Conservation (phyloP, 2,113 vertebrate species). For the Sander vitreus region DNA sequence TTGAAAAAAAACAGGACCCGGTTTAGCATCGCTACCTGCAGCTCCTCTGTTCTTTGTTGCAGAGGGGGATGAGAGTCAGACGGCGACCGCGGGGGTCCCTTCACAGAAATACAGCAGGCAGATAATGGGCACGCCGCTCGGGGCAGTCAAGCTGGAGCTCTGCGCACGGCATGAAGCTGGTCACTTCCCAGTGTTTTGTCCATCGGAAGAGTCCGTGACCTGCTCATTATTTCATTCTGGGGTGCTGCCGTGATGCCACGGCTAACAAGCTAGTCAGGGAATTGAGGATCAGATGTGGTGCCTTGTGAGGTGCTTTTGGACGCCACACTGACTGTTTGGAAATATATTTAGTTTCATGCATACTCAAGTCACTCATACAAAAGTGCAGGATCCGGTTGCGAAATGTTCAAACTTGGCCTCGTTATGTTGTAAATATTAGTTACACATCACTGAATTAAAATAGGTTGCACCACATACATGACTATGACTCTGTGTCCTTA, state of each 20-base stretch:
- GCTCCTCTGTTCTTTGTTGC: constrained; percentile 55
- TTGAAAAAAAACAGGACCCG: constrained; percentile 22
- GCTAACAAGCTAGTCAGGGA: constrained; percentile 33
- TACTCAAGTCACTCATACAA: too few relatives aligned
- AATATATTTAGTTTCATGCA: neutral
- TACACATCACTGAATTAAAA: neutral
- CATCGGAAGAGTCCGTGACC: constrained; percentile 52
- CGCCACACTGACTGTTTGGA: neutral
- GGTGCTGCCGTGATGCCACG: constrained; percentile 38
- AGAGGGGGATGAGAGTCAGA: constrained; percentile 43
- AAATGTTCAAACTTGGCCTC: neutral
- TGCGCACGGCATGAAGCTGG: constrained; percentile 42
- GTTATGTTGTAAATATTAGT: neutral
- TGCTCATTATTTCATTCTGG: constrained; percentile 59
- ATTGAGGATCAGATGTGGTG: constrained; percentile 11
- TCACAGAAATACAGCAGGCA: constrained; percentile 39
- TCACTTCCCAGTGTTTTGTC: constrained; percentile 74
- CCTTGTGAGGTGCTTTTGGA: constrained; percentile 3
- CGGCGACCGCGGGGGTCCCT: constrained; percentile 47
- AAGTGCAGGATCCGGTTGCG: neutral
- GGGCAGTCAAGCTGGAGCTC: constrained; percentile 33
- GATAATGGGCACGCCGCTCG: constrained; percentile 53
- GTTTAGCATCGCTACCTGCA: constrained; percentile 70
- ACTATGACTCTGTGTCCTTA: neutral
- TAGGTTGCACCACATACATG: neutral